Evolutionary conservation across 2,888 invertebrate species (phyloP), one percentile per base, ranked within the genome.

Genomic region (Aleiodes testaceus): DNA sequence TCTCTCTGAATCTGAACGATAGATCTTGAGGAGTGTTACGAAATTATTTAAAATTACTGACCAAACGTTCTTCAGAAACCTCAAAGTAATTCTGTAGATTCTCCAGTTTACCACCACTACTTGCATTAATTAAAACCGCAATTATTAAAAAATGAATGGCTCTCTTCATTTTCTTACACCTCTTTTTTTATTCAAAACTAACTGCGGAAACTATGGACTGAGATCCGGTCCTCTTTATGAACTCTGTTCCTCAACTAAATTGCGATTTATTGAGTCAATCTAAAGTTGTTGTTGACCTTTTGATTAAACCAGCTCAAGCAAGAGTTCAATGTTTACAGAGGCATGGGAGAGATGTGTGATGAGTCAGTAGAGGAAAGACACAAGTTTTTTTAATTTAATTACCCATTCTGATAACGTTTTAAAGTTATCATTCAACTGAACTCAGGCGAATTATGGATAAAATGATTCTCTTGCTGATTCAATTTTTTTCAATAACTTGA

Each of bases 41-140:
- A 11, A 9, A 30, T 20, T 12, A 1, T 26, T 3, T 18, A 22
- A 16, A 49, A 18, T 18, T 30, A 55, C 75, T 26, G 53, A 78
- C 80, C 75, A 71, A 74, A 74, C 76, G 78, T 63, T 68, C 71
- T 22, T 68, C 68, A 1, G 76, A 68, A 42, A 72, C 74, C 47
- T 80, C 78, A 22, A 80, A 80, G 26, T 79, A 79, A 64, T 74
- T 75, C 1, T 65, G 69, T 9, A 77, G 63, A 36, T 75, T 72
- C 16, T 44, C 20, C 36, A 61, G 20, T 49, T 52, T 68, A 20
- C 47, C 16, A 1, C 11, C 52, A 7, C 49, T 1, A n/a, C 42
- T 64, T 61, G 42, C 59, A 14, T n/a, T 12, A 18, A n/a, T 30
- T 14, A 55, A 6, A 18, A 42, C 16, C 5, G 12, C 16, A 59